Base-by-base conservation (phyloP, 64 coral and sea anemone genomes). In the Platygyra sinensis region DNA sequence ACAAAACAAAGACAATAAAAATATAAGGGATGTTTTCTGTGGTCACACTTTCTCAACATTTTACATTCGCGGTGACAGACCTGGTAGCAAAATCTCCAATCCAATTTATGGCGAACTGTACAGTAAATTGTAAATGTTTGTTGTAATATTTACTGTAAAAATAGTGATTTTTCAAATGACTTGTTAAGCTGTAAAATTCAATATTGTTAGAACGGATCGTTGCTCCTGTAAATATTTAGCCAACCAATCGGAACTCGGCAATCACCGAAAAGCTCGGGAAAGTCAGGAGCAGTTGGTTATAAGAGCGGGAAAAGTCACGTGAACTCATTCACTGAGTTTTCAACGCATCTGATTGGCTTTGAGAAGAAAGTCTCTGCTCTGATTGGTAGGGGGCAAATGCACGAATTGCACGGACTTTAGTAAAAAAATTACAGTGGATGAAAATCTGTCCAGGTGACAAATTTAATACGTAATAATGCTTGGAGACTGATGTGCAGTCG, bases 21-120 rank as follows among this genome's bases (percentile, higher is more conserved):
- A 7, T 3, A 67, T 24, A 67, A 25, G 7, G 20, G n/a, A 0
- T 69, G 65, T 22, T 78, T 52, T 78, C 75, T 8, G 22, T 0
- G n/a, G 4, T 55, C 10, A 55, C 54, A 57, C 49, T 79, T 28
- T 5, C 6, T 46, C 6, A 46, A 13, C 51, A 1, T 29, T 52
- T 79, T 19, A 3, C 76, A 82, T n/a, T 42, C 15, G 60, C 17
- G 17, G 11, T 19, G 29, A 33, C 25, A 60, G 77, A n/a, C 17
- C 57, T 80, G 28, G 27, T 0, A 33, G 30, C 9, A 39, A 69
- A 69, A 69, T 69, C 36, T 36, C 16, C 33, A 8, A n/a, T 30
- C 29, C 31, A 65, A 42, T 82, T 67, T 82, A 60, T 64, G 67
- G 30, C 30, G 62, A 82, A 42, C 33, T 82, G 80, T 82, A 82